Conservation (phyloP, 1,140 invertebrate species). For the Drosophila busckii region DNA sequence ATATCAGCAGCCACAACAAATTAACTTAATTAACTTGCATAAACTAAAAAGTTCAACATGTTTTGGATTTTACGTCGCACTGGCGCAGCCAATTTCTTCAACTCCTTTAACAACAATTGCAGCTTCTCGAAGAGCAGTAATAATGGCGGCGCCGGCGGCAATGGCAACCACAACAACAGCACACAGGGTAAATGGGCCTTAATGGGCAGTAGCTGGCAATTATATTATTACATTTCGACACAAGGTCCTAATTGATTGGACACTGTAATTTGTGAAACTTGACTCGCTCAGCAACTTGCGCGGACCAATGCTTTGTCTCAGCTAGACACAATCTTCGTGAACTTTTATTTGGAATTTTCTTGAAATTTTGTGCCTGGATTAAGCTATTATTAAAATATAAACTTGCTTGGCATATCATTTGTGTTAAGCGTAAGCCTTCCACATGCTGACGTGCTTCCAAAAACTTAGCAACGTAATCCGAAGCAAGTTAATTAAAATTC, state of each 20-base stretch:
- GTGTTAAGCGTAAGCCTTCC: too few species aligned
- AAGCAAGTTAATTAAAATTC: conserved; percentile 74
- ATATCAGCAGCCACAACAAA: background rate
- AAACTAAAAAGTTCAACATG: conserved; percentile 45
- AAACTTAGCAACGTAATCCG: conserved; percentile 26
- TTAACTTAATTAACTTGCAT: background rate
- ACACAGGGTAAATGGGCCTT: conserved; percentile 65
- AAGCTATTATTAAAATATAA: too few species aligned
- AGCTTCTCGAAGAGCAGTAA: conserved; percentile 60
- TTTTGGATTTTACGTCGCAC: conserved; percentile 78
- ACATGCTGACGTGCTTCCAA: background rate
- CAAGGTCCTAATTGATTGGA: conserved; percentile 48
- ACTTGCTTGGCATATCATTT: too few species aligned
- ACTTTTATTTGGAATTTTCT: too few species aligned
- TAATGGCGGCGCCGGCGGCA: conserved; percentile 34
- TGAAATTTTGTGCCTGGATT: too few species aligned
- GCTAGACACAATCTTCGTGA: too few species aligned
- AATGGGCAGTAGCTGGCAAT: conserved; percentile 29
- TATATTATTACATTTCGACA: conserved; percentile 39
- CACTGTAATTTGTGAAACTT: conserved; percentile 45
- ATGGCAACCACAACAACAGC: conserved; percentile 52
- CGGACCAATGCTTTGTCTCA: conserved; percentile 12
- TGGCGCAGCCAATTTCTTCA: conserved; percentile 77
- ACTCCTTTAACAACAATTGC: conserved; percentile 78
- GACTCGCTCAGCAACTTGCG: conserved; percentile 21